Conservation (phyloP, 2,113 vertebrate species). For the Cichladusa arquata region DNA sequence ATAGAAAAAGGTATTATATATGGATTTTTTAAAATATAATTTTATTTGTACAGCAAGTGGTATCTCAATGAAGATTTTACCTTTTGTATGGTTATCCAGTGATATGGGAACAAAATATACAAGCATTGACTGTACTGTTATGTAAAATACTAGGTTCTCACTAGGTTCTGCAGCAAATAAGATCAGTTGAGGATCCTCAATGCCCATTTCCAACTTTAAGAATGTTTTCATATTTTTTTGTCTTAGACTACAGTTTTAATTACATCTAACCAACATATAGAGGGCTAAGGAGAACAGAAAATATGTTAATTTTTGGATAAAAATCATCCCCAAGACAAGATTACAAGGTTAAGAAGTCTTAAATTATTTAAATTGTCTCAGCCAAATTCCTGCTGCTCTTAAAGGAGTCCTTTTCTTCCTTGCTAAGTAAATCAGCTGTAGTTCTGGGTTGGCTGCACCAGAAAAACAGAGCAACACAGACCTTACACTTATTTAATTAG, state of each 20-base stretch:
- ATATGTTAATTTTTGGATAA: not conserved
- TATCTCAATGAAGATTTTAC: not conserved
- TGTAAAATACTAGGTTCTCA: not conserved
- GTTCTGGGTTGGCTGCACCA: not conserved
- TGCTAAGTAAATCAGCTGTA: not conserved
- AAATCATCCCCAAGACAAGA: not conserved
- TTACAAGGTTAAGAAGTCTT: not conserved
- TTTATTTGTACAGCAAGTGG: not conserved
- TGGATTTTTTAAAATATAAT: not conserved
- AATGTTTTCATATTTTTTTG: not conserved
- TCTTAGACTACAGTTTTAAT: not conserved
- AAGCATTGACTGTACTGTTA: not conserved
- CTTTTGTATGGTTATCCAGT: not conserved
- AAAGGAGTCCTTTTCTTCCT: not conserved
- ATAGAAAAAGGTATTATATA: not conserved
- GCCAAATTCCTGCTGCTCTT: not conserved
- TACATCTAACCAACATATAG: not conserved
- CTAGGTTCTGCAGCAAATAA: not conserved
- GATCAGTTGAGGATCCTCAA: not conserved
- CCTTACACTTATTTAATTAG: not conserved
- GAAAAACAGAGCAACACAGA: not conserved
- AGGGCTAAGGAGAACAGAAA: not conserved
- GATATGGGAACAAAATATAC: not conserved
- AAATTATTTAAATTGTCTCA: not conserved
- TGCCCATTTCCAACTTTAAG: not conserved